phyloP scores from a whole-genome alignment of 2,113 vertebrate genomes.

The Eclectus roratus region DNA sequence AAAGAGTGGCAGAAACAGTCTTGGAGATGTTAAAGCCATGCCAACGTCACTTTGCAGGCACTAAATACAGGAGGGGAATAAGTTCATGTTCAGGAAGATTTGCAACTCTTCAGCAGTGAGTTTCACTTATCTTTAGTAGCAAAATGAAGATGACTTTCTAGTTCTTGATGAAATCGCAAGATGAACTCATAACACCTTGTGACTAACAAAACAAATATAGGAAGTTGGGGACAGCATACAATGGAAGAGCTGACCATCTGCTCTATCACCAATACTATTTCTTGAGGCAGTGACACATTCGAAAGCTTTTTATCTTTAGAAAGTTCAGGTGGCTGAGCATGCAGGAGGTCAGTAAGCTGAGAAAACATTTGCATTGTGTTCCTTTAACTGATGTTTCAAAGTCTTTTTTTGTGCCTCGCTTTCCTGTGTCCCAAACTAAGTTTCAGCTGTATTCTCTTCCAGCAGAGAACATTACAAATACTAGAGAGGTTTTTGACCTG shows the following conservation, averaged over 20 bases:
- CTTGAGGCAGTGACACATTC: background rate
- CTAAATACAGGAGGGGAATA: background rate
- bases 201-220: background rate
- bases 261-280: background rate
- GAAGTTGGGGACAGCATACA: background rate
- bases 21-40: background rate
- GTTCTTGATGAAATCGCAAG: background rate
- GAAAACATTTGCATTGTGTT: background rate
- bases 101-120: background rate
- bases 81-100: background rate
- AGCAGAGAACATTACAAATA: background rate
- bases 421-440: background rate
- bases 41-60: background rate
- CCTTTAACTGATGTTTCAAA: background rate
- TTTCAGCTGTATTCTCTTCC: background rate
- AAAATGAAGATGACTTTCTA: background rate
- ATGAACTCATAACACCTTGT: background rate
- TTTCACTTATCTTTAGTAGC: background rate
- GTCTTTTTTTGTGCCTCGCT: background rate
- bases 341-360: background rate
- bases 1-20: background rate
- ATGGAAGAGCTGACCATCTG: background rate
- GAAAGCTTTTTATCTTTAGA: background rate
- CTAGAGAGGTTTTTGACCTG: background rate
- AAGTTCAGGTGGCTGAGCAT: background rate